Conservation (phyloP, 1,140 invertebrate species). For the Trichogramma pretiosum region DNA sequence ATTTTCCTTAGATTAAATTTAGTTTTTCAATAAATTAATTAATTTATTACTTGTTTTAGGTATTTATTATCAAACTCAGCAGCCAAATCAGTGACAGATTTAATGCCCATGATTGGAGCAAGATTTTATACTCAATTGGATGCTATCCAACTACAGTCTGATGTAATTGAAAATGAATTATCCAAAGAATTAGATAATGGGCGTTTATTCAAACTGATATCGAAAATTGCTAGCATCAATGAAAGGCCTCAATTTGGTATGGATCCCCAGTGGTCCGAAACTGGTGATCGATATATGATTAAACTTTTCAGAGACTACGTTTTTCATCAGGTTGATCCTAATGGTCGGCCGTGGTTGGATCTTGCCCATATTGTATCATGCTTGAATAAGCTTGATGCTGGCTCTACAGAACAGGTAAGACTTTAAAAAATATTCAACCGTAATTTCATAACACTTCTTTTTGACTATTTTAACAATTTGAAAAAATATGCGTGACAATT, state of each 20-base stretch:
- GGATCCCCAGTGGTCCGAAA: constrained; percentile 93
- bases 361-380: constrained; percentile 88
- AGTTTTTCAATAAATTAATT: no score
- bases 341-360: constrained; percentile 91
- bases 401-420: constrained; percentile 73
- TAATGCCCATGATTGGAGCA: constrained; percentile 99
- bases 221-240: constrained; percentile 85
- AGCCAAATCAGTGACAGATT: constrained; percentile 79
- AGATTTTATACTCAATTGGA: constrained; percentile 94
- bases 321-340: constrained; percentile 87
- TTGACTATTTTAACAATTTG: constrained; percentile 6
- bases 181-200: constrained; percentile 93
- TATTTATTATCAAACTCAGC: constrained; percentile 68
- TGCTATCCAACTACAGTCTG: constrained; percentile 73
- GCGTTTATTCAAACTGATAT: constrained; percentile 77
- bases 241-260: constrained; percentile 90
- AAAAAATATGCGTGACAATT: no score
- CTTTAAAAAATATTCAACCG: not conserved
- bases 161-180: constrained; percentile 84
- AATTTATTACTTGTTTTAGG: constrained; percentile 43
- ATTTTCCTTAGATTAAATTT: constrained; percentile 8
- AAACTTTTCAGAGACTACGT: constrained; percentile 96
- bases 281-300: constrained; percentile 93
- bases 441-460: not conserved
- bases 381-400: constrained; percentile 89